phyloP scores from a whole-genome alignment of 2,113 vertebrate species.

The Globicephala melas region DNA sequence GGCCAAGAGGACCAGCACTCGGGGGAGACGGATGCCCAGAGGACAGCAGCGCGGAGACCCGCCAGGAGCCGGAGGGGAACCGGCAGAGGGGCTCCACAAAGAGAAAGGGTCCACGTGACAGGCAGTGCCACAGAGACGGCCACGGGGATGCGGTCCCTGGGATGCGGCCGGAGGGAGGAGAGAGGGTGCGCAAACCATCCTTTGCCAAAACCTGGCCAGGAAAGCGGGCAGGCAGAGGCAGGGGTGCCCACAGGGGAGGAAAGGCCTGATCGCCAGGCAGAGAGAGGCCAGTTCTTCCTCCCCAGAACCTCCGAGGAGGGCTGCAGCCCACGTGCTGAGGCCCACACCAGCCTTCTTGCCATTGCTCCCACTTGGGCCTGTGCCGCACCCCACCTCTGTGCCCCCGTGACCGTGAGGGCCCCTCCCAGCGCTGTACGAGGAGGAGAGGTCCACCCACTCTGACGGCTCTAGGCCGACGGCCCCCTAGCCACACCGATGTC shows the following conservation, averaged over 20 bases:
- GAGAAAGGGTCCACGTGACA: background rate
- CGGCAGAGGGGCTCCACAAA: background rate
- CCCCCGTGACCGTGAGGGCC: accelerated
- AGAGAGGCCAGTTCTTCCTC: background rate
- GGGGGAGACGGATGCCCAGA: accelerated
- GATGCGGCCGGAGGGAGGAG: accelerated
- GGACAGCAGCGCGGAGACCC: accelerated
- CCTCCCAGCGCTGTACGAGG: background rate
- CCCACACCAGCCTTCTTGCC: background rate
- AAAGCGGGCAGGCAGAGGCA: background rate
- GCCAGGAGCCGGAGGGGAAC: background rate
- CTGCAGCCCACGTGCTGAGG: background rate
- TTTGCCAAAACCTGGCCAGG: background rate
- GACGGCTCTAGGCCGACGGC: accelerated
- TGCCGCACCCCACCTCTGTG: background rate
- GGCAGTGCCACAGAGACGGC: accelerated
- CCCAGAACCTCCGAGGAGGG: background rate
- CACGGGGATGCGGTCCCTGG: background rate
- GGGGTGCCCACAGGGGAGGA: background rate
- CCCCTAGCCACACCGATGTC: background rate
- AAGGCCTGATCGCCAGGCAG: no score
- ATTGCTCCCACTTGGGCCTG: background rate
- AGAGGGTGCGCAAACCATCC: accelerated
- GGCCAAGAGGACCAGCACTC: background rate
- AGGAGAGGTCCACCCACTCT: background rate